Evolutionary conservation across 2,113 vertebrate genomes (phyloP).

Genomic region (Odocoileus hemionus): DNA sequence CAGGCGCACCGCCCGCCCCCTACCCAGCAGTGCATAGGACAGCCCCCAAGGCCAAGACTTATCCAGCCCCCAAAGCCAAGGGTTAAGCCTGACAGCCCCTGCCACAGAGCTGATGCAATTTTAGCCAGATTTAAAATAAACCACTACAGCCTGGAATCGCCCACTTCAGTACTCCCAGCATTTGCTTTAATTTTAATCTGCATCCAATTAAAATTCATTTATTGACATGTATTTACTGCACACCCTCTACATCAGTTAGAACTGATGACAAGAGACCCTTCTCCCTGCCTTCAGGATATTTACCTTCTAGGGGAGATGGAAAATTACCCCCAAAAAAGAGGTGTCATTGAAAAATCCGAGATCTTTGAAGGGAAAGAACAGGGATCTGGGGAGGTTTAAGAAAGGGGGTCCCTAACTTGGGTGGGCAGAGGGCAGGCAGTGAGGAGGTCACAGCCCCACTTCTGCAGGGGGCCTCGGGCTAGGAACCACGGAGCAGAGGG

Average conservation of each 20-base stretch:
- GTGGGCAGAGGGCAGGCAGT: too few species aligned
- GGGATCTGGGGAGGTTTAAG: background rate
- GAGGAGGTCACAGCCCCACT: background rate
- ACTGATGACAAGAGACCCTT: background rate
- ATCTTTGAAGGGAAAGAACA: too few species aligned
- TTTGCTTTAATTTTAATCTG: background rate
- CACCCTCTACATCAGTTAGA: accelerated
- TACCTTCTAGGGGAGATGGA: background rate
- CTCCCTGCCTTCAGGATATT: too few species aligned
- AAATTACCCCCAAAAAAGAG: background rate
- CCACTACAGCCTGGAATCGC: accelerated
- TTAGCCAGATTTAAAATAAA: background rate
- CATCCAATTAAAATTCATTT: background rate
- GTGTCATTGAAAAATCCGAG: accelerated
- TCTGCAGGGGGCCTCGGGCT: background rate
- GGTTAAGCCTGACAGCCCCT: background rate
- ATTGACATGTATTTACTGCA: too few species aligned
- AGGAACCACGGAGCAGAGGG: background rate
- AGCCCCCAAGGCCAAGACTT: background rate
- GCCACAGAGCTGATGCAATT: accelerated
- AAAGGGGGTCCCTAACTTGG: background rate
- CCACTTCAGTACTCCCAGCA: background rate
- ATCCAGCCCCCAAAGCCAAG: background rate
- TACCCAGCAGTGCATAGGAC: accelerated
- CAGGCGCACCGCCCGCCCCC: background rate